A percentile compares a stretch with the other conserved stretches of the same genome.
Conservation (phyloP, 2,888 invertebrate species). For the Dasypogon diadema region DNA sequence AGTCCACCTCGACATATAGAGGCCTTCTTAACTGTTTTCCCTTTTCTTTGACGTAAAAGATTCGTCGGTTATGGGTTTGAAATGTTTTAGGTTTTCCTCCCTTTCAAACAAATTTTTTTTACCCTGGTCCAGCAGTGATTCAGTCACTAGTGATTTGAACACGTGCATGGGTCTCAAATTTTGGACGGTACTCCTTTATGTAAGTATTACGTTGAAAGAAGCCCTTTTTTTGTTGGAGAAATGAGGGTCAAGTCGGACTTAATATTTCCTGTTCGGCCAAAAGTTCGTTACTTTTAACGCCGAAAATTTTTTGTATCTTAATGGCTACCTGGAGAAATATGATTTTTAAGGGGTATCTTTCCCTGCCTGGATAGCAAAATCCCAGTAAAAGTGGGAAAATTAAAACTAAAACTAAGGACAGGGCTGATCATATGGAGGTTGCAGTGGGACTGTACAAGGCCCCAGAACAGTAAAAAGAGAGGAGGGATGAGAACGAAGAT, state of each 20-base stretch:
- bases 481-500: too few relatives aligned
- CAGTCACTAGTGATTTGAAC: slow-evolving; percentile 18
- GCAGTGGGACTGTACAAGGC: too few relatives aligned
- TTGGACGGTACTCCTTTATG: slow-evolving; percentile 21
- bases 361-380: too few relatives aligned
- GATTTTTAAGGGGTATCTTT: too few relatives aligned
- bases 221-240: slow-evolving; percentile 28
- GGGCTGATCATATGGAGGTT: too few relatives aligned
- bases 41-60: neutral
- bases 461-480: too few relatives aligned
- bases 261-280: slow-evolving; percentile 31
- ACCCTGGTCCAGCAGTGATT: slow-evolving; percentile 19
- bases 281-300: slow-evolving; percentile 39
- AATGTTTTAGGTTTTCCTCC: slow-evolving; percentile 13
- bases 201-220: neutral
- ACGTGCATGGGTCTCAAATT: slow-evolving; percentile 28
- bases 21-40: slow-evolving; percentile 5
- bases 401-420: too few relatives aligned
- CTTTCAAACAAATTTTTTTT: slow-evolving; percentile 15
- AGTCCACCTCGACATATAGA: neutral
- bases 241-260: slow-evolving; percentile 18
- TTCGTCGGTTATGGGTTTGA: slow-evolving; percentile 13
- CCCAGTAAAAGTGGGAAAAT: too few relatives aligned
- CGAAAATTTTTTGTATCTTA: too few relatives aligned
- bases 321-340: too few relatives aligned